Base-by-base conservation (phyloP, 1,140 invertebrate species). In the Drosophila watanabei region DNA sequence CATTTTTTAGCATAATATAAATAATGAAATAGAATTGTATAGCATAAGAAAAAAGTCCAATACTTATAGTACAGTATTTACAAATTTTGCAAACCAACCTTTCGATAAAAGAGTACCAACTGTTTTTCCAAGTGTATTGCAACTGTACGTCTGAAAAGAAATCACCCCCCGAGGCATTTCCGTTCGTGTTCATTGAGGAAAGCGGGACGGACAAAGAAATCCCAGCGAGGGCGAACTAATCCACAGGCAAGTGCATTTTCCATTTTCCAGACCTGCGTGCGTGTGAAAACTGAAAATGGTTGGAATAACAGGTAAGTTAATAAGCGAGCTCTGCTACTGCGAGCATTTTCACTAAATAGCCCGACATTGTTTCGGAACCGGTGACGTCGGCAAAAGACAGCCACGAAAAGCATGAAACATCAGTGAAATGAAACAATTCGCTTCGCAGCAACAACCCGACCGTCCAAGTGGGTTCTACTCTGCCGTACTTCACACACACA, bases 281-380 rank as follows among this genome's bases (percentile, higher is more conserved):
- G 84, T 89, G 85, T 85, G 81, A 88, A 84, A 86, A 89, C 80
- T 66, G 65, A 80, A 89, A 84, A 89, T 85, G 76, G 79, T 65
- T 72, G 64, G 62, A 64, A 80, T 80, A 71, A 75, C 85, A 88
- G 84, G 85, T 89, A 89, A 85, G 84, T 89, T 89, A 88, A 89
- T 89, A 89, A 88, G 84, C 80, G 56, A 66, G 49, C 59, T 33
- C 33, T 43, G 39, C 54, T 46, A 33, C 39, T 20, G 37, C 51
- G 73, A 79, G 81, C 73, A 84, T 81, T 81, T 79, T 85, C 81
- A 79, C 81, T 89, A 88, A 88, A 89, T 75, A 89, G 71, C 64
- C 68, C 49, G 54, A 58, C 81, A 88, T 84, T 88, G 84, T 84
- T 78, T 68, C 69, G 65, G 60, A 70, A 54, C 56, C 60, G 71